Evolutionary conservation across 2,113 vertebrate species (phyloP).

Genomic region (Pelmatolapia mariae): DNA sequence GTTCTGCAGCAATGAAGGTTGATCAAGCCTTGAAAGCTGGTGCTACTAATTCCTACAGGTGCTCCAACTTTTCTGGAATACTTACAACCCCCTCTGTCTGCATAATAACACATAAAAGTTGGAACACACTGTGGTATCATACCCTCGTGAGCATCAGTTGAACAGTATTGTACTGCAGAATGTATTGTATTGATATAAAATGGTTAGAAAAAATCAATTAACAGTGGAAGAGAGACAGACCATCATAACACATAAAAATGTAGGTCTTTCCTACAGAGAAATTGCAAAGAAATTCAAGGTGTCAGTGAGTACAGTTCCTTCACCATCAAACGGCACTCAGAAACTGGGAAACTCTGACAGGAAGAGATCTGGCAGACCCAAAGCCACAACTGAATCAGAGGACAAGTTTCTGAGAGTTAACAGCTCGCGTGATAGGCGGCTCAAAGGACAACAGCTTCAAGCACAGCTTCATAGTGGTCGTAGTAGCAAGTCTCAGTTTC

Average conservation of each 20-base stretch:
- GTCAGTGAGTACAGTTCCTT: neutral
- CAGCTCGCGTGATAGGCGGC: neutral
- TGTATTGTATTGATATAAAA: neutral
- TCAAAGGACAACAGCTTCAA: neutral
- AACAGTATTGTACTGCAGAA: neutral
- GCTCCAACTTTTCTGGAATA: neutral
- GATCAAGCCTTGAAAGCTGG: neutral
- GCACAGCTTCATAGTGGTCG: no score
- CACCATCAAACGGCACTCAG: neutral
- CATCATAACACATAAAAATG: fast-evolving
- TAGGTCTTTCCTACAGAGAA: neutral
- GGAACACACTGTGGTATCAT: fast-evolving
- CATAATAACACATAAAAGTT: neutral
- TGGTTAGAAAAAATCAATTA: neutral
- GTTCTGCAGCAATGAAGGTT: neutral
- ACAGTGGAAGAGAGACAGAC: fast-evolving
- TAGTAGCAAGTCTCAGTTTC: no score
- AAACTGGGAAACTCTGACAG: neutral
- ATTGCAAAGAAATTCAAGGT: neutral
- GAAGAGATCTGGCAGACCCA: neutral
- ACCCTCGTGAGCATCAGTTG: neutral
- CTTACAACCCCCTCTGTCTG: neutral
- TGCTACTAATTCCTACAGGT: neutral
- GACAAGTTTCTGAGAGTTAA: neutral
- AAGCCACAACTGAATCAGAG: neutral